Conservation (phyloP, 1,140 invertebrate genomes). For the Luehdorfia chinensis region DNA sequence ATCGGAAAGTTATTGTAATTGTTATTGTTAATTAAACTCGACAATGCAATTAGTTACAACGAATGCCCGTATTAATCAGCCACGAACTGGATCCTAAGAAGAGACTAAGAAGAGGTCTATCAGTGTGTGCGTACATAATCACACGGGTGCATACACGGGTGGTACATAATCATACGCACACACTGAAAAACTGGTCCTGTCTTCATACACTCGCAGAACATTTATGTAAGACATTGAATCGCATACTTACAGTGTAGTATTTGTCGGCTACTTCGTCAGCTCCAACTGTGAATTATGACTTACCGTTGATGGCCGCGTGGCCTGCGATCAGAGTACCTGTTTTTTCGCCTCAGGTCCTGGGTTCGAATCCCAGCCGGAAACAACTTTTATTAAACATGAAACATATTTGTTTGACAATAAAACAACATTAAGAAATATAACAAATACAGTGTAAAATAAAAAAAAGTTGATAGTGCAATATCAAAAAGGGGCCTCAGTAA, state of each 20-base stretch:
- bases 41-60: slow-evolving; percentile 18
- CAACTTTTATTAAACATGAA: too few relatives aligned
- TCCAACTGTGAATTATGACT: too few relatives aligned
- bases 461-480: too few relatives aligned
- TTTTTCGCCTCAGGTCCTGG: too few relatives aligned
- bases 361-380: too few relatives aligned
- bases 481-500: too few relatives aligned
- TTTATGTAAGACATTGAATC: not conserved
- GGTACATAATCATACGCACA: not conserved
- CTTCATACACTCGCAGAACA: not conserved
- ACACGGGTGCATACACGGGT: not conserved
- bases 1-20: slow-evolving; percentile 24
- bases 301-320: too few relatives aligned
- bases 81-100: slow-evolving; percentile 10
- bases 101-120: not conserved
- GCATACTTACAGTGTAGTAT: not conserved
- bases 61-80: slow-evolving; percentile 20
- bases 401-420: too few relatives aligned
- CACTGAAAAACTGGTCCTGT: not conserved
- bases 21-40: slow-evolving; percentile 21
- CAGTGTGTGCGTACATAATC: not conserved
- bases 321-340: too few relatives aligned
- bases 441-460: too few relatives aligned
- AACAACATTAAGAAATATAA: too few relatives aligned
- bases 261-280: too few relatives aligned